Conservation (phyloP, 2,888 invertebrate genomes). For the Lochmaea crataegi region DNA sequence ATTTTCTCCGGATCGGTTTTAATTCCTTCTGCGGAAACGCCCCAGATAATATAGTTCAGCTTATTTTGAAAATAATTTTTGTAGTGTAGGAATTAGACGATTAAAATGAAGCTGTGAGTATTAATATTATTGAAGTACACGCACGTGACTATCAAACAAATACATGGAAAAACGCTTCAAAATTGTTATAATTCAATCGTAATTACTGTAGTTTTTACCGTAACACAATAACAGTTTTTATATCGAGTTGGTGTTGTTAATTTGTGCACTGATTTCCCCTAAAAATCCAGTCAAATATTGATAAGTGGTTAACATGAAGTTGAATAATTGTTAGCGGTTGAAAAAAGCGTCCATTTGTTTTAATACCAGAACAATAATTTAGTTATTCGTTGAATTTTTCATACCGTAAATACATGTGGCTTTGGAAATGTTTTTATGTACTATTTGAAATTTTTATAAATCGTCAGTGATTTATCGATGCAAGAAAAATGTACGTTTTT, state of each 20-base stretch:
- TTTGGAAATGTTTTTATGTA: conserved; percentile 27
- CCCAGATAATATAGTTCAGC: no score
- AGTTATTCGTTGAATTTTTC: conserved; percentile 29
- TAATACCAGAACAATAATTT: conserved; percentile 22
- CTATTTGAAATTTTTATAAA: conserved; percentile 26
- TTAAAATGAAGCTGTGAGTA: no score
- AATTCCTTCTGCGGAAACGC: no score
- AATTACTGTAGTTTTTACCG: not conserved
- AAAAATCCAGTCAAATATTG: conserved; percentile 31
- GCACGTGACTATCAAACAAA: not conserved
- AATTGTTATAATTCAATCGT: not conserved
- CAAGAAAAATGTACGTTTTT: not conserved
- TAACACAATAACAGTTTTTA: not conserved
- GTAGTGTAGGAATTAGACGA: no score
- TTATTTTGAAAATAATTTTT: no score
- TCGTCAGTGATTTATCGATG: conserved; percentile 16
- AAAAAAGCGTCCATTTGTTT: conserved; percentile 36
- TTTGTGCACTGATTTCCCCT: conserved; percentile 19
- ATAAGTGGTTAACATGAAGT: conserved; percentile 34
- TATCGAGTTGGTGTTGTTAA: conserved; percentile 4
- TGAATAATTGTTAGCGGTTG: conserved; percentile 25
- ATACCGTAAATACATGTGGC: conserved; percentile 31
- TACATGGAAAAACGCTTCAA: not conserved
- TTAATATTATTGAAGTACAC: not conserved
- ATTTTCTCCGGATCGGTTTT: no score